Conservation (phyloP, 2,113 vertebrate genomes). For the Atherinomorus stipes region DNA sequence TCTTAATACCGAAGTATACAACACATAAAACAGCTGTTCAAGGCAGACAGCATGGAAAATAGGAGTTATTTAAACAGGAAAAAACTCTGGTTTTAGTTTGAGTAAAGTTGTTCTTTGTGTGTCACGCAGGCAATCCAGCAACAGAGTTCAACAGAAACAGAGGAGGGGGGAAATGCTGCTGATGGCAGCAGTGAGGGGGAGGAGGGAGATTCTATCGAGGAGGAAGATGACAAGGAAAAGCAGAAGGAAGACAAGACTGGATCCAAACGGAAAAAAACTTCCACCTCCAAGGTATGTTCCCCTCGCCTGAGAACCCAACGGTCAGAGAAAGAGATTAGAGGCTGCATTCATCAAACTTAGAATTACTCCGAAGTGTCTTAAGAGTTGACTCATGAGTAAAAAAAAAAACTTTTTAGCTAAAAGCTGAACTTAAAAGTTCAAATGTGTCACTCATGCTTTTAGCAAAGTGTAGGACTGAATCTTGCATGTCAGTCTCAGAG, state of each 20-base stretch:
- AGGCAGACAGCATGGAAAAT: background rate
- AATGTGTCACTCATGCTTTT: too few species aligned
- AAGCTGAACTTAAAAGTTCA: too few species aligned
- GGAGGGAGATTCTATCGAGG: constrained; percentile 88
- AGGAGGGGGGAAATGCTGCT: constrained; percentile 90
- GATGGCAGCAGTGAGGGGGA: constrained; percentile 95
- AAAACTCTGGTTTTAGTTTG: background rate
- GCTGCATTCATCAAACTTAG: too few species aligned
- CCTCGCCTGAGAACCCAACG: too few species aligned
- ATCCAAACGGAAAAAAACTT: constrained; percentile 94
- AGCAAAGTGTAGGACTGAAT: too few species aligned
- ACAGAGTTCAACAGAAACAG: constrained; percentile 94
- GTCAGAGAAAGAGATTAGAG: too few species aligned
- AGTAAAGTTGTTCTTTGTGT: background rate
- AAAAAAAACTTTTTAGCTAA: too few species aligned
- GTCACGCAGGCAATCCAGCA: constrained; percentile 89
- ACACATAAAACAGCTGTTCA: constrained; percentile 5
- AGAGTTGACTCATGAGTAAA: too few species aligned
- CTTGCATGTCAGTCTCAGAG: too few species aligned
- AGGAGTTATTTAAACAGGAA: too few species aligned
- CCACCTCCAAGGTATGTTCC: constrained; percentile 93
- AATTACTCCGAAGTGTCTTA: too few species aligned
- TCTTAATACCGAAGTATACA: background rate
- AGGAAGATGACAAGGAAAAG: constrained; percentile 91
- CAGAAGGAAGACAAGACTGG: constrained; percentile 91